These are phyloP conservation scores for Pseudobourletiella spinata DNA, from an alignment of 1,140 invertebrate genomes.

Conservation along the genomic window DNA sequence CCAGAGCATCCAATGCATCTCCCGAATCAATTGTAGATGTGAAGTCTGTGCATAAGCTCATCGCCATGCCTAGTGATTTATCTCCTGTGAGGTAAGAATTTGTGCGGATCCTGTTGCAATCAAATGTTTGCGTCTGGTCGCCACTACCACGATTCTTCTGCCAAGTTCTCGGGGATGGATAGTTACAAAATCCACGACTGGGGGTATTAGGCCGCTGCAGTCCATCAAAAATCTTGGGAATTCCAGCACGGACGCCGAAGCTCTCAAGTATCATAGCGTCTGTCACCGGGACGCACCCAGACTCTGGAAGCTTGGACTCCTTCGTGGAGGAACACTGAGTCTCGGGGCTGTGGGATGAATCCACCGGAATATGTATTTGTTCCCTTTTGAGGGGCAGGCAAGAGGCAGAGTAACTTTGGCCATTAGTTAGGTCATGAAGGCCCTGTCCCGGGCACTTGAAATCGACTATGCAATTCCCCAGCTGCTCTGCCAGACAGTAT, in stretches of 20 bases:
- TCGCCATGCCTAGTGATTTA: too few species aligned
- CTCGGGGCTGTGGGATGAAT: too few species aligned
- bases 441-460: too few species aligned
- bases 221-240: background rate
- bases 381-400: too few species aligned
- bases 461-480: too few species aligned
- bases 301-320: too few species aligned
- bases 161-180: too few species aligned
- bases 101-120: background rate
- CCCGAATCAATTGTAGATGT: background rate
- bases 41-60: background rate
- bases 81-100: background rate
- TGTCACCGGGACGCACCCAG: background rate
- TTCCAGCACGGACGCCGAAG: background rate
- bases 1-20: background rate
- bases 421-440: too few species aligned
- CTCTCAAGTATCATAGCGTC: background rate
- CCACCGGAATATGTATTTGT: too few species aligned
- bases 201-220: background rate
- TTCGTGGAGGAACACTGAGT: too few species aligned
- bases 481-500: too few species aligned
- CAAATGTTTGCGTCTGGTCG: background rate
- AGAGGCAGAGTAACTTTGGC: too few species aligned
- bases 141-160: background rate
- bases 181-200: background rate